Conservation (phyloP, 2,113 vertebrate genomes). For the Crotalus tigris region DNA sequence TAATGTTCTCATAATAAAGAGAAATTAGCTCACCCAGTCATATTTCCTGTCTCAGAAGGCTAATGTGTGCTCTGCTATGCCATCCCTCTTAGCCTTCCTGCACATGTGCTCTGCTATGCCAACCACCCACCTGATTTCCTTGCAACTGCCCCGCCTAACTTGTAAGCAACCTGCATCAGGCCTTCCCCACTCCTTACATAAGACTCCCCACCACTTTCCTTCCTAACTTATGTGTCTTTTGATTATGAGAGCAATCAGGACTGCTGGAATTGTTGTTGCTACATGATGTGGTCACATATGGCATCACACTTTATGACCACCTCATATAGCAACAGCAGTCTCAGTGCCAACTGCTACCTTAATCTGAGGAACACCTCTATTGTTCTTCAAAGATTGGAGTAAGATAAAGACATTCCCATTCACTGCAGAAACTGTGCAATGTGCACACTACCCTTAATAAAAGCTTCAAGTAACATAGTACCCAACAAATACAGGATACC, state of each 20-base stretch:
- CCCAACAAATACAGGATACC: constrained; percentile 59
- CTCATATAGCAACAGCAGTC: not conserved
- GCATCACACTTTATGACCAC: not conserved
- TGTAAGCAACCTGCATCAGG: not conserved
- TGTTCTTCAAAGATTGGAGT: not conserved
- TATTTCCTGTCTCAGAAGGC: not conserved
- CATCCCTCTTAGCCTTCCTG: not conserved
- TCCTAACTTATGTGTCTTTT: not conserved
- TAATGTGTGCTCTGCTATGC: not conserved
- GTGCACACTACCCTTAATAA: not conserved
- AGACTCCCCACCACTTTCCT: not conserved
- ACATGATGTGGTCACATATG: not conserved
- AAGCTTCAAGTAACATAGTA: not conserved
- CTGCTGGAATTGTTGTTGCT: not conserved
- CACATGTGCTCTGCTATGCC: not conserved
- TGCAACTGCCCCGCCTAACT: not conserved
- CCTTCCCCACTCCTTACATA: not conserved
- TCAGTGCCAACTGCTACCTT: not conserved
- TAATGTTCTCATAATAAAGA: no score
- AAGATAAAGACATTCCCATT: not conserved
- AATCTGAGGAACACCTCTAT: not conserved
- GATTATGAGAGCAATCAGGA: not conserved
- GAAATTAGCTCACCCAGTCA: no score
- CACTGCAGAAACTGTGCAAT: not conserved
- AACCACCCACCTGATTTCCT: not conserved